Base-by-base conservation (phyloP, 2,113 vertebrate genomes). In the Theristicus caerulescens region DNA sequence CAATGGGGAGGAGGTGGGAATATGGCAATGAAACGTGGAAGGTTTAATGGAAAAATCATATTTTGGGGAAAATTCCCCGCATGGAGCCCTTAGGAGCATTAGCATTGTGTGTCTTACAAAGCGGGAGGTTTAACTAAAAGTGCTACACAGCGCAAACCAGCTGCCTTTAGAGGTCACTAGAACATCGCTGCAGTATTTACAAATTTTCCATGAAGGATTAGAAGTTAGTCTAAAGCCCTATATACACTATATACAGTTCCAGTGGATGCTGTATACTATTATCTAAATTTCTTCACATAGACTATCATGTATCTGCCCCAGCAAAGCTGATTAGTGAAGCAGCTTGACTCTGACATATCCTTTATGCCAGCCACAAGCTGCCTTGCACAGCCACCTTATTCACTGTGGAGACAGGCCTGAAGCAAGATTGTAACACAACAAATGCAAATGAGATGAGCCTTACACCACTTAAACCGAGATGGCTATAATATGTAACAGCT, bases 111-210 rank as follows among this genome's bases (percentile, higher is more conserved):
- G 83, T 59, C 49, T 44, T 86, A 90, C 83, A 89, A 88, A 97
- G 82, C 57, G 3, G 55, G 93, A 72, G 88, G 90, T 96, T 96
- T 94, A 84, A 94, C 52, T 81, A 84, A 94, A 97, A 94, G 92
- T 70, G 59, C 92, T 92, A 79, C 89, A 91, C 86, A 52, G 94
- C 69, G 61, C 62, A 71, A 96, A 90, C 82, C 94, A 98, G 96
- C 98, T 98, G 98, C 99, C 99, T 99, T 99, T 99, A 99, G 99
- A 99, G 99, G 99, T 99, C 99, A 99, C 98, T 99, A 98, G 98
- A 98, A 98, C 98, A 98, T 99, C 99, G 98, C 98, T 97, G 94
- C 99, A 98, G 96, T 93, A 94, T 97, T 97, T 97, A 98, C 93
- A 95, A 96, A 97, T 98, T 98, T 98, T 98, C 97, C 97, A 27